Percentiles rank a stretch among this genome's conserved stretches.
These are phyloP conservation scores for Nothobranchius furzeri DNA, from an alignment of 2,113 vertebrate genomes.

Conservation along the genomic window DNA sequence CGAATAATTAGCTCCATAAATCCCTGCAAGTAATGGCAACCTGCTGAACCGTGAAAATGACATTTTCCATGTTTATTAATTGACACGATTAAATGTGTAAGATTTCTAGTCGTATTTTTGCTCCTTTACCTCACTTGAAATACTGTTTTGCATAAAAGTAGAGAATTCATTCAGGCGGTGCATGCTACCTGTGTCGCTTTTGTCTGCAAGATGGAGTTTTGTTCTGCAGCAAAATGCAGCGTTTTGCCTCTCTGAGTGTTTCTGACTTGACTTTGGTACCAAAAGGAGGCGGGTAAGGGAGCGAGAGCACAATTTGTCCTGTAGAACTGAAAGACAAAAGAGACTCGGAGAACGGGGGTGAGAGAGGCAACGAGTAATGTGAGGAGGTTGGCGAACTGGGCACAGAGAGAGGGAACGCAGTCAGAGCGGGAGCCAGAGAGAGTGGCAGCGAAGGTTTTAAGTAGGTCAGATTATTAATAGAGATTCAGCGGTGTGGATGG, in stretches of 20 bases:
- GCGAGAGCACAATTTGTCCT: conserved; percentile 59
- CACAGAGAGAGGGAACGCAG: conserved; percentile 45
- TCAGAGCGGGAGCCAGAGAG: conserved; percentile 57
- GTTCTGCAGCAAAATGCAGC: conserved; percentile 24
- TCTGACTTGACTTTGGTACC: conserved; percentile 57
- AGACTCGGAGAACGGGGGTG: conserved; percentile 42
- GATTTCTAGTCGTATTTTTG: background rate
- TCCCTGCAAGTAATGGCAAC: conserved; percentile 5
- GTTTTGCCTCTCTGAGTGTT: conserved; percentile 42
- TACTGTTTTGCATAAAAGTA: background rate
- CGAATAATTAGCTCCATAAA: conserved; percentile 26
- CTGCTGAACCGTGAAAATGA: conserved; percentile 5
- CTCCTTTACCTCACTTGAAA: conserved; percentile 7
- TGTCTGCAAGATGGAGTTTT: background rate
- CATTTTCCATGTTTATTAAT: conserved; percentile 14
- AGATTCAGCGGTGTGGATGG: conserved; percentile 80
- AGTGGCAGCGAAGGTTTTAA: conserved; percentile 81
- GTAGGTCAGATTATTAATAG: conserved; percentile 87
- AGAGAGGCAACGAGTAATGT: conserved; percentile 63
- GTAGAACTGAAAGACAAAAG: conserved; percentile 72
- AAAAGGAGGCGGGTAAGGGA: conserved; percentile 13
- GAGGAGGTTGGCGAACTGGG: conserved; percentile 53
- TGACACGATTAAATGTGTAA: conserved; percentile 21
- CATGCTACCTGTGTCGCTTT: conserved; percentile 6
- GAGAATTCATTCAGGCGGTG: background rate